Conservation (phyloP, 2,888 invertebrate species). For the Cataglyphis livida region DNA sequence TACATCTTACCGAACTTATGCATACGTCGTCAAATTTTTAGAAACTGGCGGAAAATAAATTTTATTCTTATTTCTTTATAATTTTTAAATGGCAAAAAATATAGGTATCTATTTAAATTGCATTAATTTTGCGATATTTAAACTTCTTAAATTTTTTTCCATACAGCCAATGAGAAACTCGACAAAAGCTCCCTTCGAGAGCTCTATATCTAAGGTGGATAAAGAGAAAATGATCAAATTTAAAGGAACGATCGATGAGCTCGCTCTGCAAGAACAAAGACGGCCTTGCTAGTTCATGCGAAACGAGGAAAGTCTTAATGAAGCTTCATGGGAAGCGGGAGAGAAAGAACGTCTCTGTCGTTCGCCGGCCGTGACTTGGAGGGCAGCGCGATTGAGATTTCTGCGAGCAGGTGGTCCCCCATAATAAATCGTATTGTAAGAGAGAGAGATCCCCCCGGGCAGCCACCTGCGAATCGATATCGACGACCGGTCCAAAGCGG, state of each 20-base stretch:
- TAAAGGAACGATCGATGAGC: neutral
- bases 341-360: constrained; percentile 65
- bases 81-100: neutral
- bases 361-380: constrained; percentile 64
- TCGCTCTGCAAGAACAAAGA: neutral
- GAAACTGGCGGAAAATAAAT: neutral
- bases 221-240: neutral
- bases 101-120: neutral
- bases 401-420: constrained; percentile 81
- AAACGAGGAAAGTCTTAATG: constrained; percentile 62
- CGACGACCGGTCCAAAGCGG: constrained; percentile 73
- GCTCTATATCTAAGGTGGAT: neutral
- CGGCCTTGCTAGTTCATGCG: constrained; percentile 1
- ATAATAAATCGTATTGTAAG: constrained; percentile 84
- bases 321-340: constrained; percentile 73
- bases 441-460: constrained; percentile 75
- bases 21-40: neutral
- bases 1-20: neutral
- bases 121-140: neutral
- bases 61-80: neutral
- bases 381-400: constrained; percentile 81
- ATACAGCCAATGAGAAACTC: too few species aligned
- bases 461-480: constrained; percentile 84
- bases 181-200: neutral
- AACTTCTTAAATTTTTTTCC: neutral